Base-by-base conservation (phyloP, 2,113 vertebrate species). In the Benitochromis conjunctus region DNA sequence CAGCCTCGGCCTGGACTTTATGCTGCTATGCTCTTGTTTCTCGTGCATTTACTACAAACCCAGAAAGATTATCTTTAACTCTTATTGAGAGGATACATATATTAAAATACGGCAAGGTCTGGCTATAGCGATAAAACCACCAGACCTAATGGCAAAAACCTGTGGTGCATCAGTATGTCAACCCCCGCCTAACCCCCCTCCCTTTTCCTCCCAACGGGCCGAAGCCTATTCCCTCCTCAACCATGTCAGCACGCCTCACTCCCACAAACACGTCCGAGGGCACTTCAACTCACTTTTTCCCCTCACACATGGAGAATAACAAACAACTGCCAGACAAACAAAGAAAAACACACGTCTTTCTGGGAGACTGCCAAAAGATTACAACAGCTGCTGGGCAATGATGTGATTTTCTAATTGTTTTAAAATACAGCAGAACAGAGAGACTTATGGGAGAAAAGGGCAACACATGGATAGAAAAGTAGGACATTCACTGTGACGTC, bases 261-360 rank as follows among this genome's bases (percentile, higher is more conserved):
- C 92, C 92, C 90, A 91, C 92, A 92, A 91, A 89, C 87, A 80
- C 43, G 46, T 89, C 84, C 9, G 79, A 88, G 88, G 89, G 84
- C 85, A 88, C 71, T 79, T 76, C 86, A 77, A 55, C 89, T 93
- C 93, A 94, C 91, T 90, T 91, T 92, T 94, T 92, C 92, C 94
- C 84, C 85, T 85, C 80, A 80, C 90, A 88, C 90, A 86, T 19
- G 82, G 83, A 91, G 89, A 94, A 93, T 92, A 92, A 93, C 90
- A 94, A 94, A 94, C 90, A 92, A 90, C 85, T 81, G 89, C 85
- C 83, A 84, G 86, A 89, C 84, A 93, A 95, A 95, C 85, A 95
- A 84, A 88, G 88, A 91, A 88, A 90, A 85, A 85, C 5, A 9
- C 7, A 86, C 56, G 18, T 86, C 77, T 77, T 79, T 84, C 90